Base-by-base conservation (phyloP, 2,797 vertebrate species). In the Myotis daubentonii region DNA sequence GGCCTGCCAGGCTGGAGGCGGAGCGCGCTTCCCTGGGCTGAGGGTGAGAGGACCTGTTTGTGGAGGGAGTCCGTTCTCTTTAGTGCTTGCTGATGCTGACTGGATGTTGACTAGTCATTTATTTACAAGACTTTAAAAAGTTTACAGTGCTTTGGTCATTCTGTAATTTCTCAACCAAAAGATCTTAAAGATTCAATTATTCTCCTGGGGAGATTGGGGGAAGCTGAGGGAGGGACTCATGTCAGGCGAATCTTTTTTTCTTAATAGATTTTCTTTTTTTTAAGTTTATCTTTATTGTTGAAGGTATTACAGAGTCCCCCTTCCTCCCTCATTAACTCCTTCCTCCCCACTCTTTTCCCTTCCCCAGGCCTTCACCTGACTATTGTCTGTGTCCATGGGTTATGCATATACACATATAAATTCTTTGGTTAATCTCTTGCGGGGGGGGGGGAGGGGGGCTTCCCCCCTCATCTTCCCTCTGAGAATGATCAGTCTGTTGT, bases 11-110 rank as follows among this genome's bases (percentile, higher is more conserved):
- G 25, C 60, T 28, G 12, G 11, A 23, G 22, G 36, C 4, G 0
- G 1, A 6, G 57, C 7, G 2, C 2, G 0, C 6, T 5, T 8
- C 6, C 1, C 0, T 2, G 5, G 49, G 16, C 12, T 6, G 30
- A 47, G 11, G 36, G 20, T 8, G 1, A 1, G 23, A 8, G 65
- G 65, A 2, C 22, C 6, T 10, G 8, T 17, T 2, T 1, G 2
- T 0, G 0, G 15, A 5, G 3, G 20, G 28, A 12, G 30, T 20
- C 3, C 0, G 5, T 17, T 10, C 33, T 38, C 47, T 49, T 49
- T 22, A 1, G 2, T 1, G 60, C 0, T 1, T 2, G n/a, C 47
- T 15, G 15, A 5, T 8, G 66, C 78, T 41, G 30, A 23, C 12
- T 17, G 62, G 38, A n/a, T 28, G 33, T 28, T 17, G 5, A 3